phyloP scores from a whole-genome alignment of 2,113 vertebrate species.

The Pollachius pollachius region DNA sequence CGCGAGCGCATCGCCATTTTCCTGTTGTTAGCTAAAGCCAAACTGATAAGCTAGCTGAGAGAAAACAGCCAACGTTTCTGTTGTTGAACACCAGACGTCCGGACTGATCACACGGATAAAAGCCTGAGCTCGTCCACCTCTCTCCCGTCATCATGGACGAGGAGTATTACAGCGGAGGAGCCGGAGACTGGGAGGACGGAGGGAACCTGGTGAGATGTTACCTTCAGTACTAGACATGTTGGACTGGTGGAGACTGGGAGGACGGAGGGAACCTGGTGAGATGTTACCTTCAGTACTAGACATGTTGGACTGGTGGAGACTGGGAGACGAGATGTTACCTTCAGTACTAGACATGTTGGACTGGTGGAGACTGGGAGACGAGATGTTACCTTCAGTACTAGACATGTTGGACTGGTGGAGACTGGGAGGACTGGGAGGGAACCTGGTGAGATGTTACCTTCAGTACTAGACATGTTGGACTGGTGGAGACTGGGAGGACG shows the following conservation, averaged over 20 bases:
- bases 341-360: too few relatives aligned
- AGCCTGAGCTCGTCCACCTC: fast-evolving
- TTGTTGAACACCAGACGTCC: too few relatives aligned
- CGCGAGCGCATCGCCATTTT: conserved; percentile 51
- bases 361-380: conserved; percentile 73
- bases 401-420: too few relatives aligned
- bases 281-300: too few relatives aligned
- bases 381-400: too few relatives aligned
- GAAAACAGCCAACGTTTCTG: too few relatives aligned
- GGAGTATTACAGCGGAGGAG: conserved; percentile 66
- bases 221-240: too few relatives aligned
- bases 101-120: too few relatives aligned
- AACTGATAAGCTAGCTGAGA: conserved; percentile 14
- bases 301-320: too few relatives aligned
- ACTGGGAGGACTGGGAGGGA: conserved; percentile 61
- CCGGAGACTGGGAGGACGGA: conserved; percentile 66
- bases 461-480: too few relatives aligned
- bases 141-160: conserved; percentile 67
- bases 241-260: conserved; percentile 77
- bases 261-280: background rate
- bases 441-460: too few relatives aligned
- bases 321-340: conserved; percentile 52
- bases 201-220: background rate
- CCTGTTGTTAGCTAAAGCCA: conserved; percentile 51
- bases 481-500: too few relatives aligned